Percentiles rank a stretch among this genome's conserved stretches.
phyloP scores from a whole-genome alignment of 2,797 vertebrate species.

The Esox lucius region DNA sequence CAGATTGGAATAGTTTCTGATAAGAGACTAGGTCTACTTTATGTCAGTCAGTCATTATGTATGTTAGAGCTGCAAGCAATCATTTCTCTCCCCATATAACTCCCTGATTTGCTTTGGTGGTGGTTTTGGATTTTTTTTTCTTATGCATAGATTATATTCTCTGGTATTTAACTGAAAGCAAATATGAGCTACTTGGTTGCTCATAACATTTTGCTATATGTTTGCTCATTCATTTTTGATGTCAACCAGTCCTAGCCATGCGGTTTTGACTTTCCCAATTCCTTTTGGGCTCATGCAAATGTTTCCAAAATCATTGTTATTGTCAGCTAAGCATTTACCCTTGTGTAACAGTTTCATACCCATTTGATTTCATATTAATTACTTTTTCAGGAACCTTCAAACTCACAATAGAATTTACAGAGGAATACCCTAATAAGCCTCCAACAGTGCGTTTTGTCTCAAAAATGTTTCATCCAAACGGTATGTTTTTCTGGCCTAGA shows the following conservation, averaged over 20 bases:
- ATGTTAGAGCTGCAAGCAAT: background rate
- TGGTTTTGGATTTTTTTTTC: background rate
- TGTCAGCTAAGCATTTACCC: background rate
- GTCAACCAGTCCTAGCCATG: background rate
- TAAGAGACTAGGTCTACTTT: background rate
- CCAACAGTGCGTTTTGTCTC: conserved; percentile 99
- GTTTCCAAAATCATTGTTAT: background rate
- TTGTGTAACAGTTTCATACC: background rate
- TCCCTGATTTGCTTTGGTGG: background rate
- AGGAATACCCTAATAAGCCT: conserved; percentile 99
- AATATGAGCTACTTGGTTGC: background rate
- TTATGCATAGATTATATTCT: background rate
- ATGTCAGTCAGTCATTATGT: background rate
- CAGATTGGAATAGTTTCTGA: background rate
- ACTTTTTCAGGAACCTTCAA: conserved; percentile 91
- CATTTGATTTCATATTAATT: background rate
- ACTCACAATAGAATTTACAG: conserved; percentile 99
- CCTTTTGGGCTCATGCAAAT: background rate
- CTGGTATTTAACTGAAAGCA: background rate
- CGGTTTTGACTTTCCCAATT: background rate
- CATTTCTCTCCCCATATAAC: background rate
- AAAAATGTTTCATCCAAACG: conserved; percentile 99
- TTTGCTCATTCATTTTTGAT: background rate
- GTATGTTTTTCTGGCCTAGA: conserved; percentile 68
- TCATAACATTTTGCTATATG: background rate